Evolutionary conservation across 2,797 vertebrate species (phyloP).

Genomic region (Kryptolebias ocellatus): DNA sequence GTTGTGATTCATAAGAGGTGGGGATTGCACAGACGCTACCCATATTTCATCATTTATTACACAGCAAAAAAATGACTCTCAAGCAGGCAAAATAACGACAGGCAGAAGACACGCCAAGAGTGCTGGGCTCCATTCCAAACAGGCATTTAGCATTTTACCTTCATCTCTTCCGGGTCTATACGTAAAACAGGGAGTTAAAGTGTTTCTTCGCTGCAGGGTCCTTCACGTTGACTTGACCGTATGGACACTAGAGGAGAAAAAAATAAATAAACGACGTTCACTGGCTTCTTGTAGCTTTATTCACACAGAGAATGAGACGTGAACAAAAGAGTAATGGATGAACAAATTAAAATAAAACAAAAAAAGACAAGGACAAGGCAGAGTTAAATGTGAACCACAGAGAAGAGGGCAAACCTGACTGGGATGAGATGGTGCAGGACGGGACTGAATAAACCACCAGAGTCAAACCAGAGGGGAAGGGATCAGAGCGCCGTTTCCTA

Average conservation of each 20-base stretch:
- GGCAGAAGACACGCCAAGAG: slow-evolving; percentile 58
- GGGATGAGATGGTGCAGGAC: no score
- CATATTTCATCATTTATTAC: slow-evolving; percentile 84
- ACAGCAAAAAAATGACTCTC: slow-evolving; percentile 61
- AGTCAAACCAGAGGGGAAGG: no score
- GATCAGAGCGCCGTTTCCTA: no score
- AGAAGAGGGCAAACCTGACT: no score
- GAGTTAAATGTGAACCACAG: not conserved
- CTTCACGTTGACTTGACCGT: slow-evolving; percentile 87
- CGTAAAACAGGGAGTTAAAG: slow-evolving; percentile 84
- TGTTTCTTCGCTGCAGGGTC: slow-evolving; percentile 84
- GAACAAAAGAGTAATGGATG: not conserved
- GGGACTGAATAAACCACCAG: no score
- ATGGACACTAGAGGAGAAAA: slow-evolving; percentile 87
- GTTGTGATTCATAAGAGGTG: slow-evolving; percentile 75
- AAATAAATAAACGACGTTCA: slow-evolving; percentile 44
- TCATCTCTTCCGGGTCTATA: slow-evolving; percentile 50
- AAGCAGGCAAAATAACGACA: slow-evolving; percentile 75
- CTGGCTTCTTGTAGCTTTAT: slow-evolving; percentile 26
- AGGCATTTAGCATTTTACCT: slow-evolving; percentile 38
- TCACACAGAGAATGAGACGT: slow-evolving; percentile 37
- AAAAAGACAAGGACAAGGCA: not conserved
- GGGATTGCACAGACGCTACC: slow-evolving; percentile 78
- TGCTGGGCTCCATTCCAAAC: slow-evolving; percentile 35
- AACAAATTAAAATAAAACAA: not conserved